phyloP scores from a whole-genome alignment of 2,797 vertebrate genomes.

The Lutjanus argentimaculatus region DNA sequence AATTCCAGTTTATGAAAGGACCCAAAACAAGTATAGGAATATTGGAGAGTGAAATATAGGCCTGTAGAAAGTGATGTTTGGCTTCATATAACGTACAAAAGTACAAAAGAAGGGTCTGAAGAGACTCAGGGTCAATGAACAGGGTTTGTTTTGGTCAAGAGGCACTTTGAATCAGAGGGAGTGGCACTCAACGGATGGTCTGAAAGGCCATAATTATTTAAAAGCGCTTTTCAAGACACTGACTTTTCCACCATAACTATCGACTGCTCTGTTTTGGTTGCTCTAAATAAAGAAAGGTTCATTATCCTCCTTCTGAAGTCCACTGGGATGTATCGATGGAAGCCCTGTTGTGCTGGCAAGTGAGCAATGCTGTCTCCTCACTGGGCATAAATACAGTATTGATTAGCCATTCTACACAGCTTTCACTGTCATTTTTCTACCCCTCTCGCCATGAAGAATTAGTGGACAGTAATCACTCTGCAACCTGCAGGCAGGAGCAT shows the following conservation, averaged over 20 bases:
- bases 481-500: constrained; percentile 78
- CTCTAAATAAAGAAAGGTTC: constrained; percentile 81
- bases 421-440: constrained; percentile 84
- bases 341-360: constrained; percentile 74
- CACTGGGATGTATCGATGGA: constrained; percentile 74
- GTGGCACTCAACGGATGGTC: constrained; percentile 31
- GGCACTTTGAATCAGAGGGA: constrained; percentile 33
- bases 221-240: constrained; percentile 63
- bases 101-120: background rate
- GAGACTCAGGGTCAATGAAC: constrained; percentile 13
- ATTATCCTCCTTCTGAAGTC: constrained; percentile 75
- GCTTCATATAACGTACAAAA: background rate
- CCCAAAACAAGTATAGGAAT: background rate
- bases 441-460: constrained; percentile 72
- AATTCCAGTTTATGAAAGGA: background rate
- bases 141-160: constrained; percentile 51
- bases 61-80: background rate
- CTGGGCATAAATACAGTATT: constrained; percentile 86
- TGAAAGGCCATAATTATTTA: constrained; percentile 68
- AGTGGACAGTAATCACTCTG: constrained; percentile 85
- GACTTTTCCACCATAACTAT: constrained; percentile 66
- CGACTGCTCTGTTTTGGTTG: constrained; percentile 74
- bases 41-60: background rate
- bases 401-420: constrained; percentile 83
- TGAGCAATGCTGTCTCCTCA: constrained; percentile 82